A percentile compares a stretch with the other conserved stretches of the same genome.
phyloP scores from a whole-genome alignment of 92 coral and sea anemone genomes.

The Muricea muricata region DNA sequence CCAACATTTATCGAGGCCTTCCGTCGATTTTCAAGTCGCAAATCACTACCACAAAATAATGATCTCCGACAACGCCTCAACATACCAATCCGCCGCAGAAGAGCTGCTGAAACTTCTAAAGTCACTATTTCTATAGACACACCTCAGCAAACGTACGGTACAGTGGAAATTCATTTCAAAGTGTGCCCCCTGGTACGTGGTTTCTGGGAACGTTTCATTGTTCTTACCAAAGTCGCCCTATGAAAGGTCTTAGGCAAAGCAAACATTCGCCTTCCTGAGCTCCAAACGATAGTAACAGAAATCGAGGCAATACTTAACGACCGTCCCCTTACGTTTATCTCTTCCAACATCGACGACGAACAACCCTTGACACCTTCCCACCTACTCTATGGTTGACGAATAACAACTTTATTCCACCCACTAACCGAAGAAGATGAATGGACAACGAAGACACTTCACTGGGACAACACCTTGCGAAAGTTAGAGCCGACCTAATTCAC shows the following conservation, averaged over 20 bases:
- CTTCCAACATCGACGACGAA: conserved; percentile 51
- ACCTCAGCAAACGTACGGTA: conserved; percentile 33
- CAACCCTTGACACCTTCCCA: conserved; percentile 64
- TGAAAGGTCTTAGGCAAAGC: conserved; percentile 59
- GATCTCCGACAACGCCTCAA: conserved; percentile 11
- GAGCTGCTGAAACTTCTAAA: neutral
- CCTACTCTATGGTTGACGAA: conserved; percentile 62
- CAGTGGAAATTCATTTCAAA: conserved; percentile 60
- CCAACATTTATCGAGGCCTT: conserved; percentile 1
- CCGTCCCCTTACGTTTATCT: conserved; percentile 57
- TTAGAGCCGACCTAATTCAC: conserved; percentile 22
- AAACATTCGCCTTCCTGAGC: neutral
- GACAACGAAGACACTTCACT: conserved; percentile 6
- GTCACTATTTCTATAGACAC: neutral
- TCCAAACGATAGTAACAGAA: conserved; percentile 19
- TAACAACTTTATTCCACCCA: conserved; percentile 64
- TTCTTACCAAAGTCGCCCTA: conserved; percentile 46
- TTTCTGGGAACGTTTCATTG: conserved; percentile 65
- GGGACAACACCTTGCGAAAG: conserved; percentile 35
- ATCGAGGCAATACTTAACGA: conserved; percentile 39
- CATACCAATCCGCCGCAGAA: conserved; percentile 12
- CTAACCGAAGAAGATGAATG: conserved; percentile 32
- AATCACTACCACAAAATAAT: neutral
- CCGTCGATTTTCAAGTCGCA: neutral
- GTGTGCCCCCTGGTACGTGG: conserved; percentile 68